Evolutionary conservation across 2,888 invertebrate genomes (phyloP).

Genomic region (Cosmorhoe ocellata): DNA sequence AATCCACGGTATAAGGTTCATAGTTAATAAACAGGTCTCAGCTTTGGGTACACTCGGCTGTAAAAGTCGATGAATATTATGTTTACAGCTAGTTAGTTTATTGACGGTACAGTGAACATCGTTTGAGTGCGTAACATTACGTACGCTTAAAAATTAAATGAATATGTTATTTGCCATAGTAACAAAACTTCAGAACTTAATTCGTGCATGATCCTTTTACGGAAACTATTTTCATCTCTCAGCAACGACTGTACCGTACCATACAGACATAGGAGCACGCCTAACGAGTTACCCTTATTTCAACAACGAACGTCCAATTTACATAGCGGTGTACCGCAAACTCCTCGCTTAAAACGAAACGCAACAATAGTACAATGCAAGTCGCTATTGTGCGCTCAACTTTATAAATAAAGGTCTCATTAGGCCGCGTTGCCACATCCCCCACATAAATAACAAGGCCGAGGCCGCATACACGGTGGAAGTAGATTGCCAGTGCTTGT

Average conservation of each 20-base stretch:
- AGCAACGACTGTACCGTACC: constrained; percentile 12
- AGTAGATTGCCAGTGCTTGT: constrained; percentile 12
- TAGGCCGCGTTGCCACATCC: constrained; percentile 66
- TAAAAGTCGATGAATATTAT: constrained; percentile 12
- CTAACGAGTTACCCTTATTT: constrained; percentile 64
- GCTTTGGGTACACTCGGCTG: constrained; percentile 3
- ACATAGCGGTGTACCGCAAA: constrained; percentile 71
- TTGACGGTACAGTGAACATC: not conserved
- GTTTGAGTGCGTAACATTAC: no score
- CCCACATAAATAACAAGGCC: constrained; percentile 63
- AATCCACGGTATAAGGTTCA: not conserved
- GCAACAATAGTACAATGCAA: constrained; percentile 78
- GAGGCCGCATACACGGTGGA: constrained; percentile 10
- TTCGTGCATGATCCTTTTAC: not conserved
- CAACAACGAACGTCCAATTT: constrained; percentile 69
- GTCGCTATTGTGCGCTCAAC: constrained; percentile 68
- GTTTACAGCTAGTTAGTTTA: constrained; percentile 2
- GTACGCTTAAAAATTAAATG: no score
- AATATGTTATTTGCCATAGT: no score
- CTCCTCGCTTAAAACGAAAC: constrained; percentile 72
- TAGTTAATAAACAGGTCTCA: not conserved
- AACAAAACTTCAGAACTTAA: no score
- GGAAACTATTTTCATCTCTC: not conserved
- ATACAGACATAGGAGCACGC: constrained; percentile 50
- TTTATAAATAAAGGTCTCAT: constrained; percentile 80